A percentile compares a stretch with the other conserved stretches of the same genome.
Evolutionary conservation across 2,888 invertebrate genomes (phyloP).

Genomic region (Tinea pellionella): DNA sequence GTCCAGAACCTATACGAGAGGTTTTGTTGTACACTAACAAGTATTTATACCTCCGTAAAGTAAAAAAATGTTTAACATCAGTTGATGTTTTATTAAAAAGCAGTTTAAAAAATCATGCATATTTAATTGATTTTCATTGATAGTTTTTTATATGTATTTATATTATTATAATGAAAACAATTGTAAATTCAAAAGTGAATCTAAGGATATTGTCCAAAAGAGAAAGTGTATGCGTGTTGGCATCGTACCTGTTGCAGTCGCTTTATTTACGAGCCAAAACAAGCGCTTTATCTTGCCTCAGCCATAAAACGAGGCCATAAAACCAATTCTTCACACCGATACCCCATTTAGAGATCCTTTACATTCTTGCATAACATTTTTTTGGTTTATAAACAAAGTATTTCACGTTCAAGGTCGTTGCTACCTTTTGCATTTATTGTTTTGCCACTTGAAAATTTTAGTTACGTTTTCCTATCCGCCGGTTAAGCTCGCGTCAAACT

Average conservation of each 20-base stretch:
- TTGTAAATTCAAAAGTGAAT: neutral
- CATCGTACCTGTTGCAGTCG: constrained; percentile 64
- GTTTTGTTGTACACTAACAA: too few species aligned
- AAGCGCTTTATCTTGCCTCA: constrained; percentile 64
- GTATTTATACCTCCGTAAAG: too few species aligned
- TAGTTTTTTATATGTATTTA: too few species aligned
- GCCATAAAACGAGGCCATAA: constrained; percentile 63
- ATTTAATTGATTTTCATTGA: too few species aligned
- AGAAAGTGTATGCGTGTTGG: constrained; percentile 61
- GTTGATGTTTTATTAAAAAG: too few species aligned
- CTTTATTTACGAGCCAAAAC: constrained; percentile 67
- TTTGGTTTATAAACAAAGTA: constrained; percentile 66
- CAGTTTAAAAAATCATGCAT: too few species aligned
- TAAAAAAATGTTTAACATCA: too few species aligned
- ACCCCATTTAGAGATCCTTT: constrained; percentile 34
- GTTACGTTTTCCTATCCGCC: constrained; percentile 10
- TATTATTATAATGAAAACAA: neutral
- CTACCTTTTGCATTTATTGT: constrained; percentile 25
- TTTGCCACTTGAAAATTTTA: constrained; percentile 4
- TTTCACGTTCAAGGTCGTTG: constrained; percentile 44
- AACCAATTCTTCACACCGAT: constrained; percentile 49
- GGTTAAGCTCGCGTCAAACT: neutral
- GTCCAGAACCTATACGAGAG: too few species aligned
- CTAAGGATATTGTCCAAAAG: constrained; percentile 28
- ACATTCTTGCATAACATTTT: constrained; percentile 54